Evolutionary conservation across 2,113 vertebrate species (phyloP), one percentile per base, ranked within the genome.

Genomic region (Arvicanthis niloticus): DNA sequence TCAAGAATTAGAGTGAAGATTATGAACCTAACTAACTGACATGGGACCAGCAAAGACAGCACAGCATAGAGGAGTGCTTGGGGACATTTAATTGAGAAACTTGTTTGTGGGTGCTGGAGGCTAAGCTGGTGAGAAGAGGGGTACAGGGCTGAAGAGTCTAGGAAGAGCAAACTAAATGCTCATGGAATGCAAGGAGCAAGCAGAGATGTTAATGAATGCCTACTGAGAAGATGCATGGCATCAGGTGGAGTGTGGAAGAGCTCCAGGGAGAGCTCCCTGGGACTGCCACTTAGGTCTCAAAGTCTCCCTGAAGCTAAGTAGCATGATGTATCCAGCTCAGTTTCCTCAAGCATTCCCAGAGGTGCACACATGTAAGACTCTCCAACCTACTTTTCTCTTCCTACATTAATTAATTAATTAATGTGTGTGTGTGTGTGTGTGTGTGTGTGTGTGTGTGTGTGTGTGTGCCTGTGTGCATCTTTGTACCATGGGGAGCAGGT

Each of bases 231-330:
- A 72, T 42, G 60, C 62, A 37, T 42, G 58, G 58, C 8, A 17
- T 0, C 29, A 6, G 4, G 29, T 0, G 3, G 40, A 31, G 29
- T 51, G 1, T n/a, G 1, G 22, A 4, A 17, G 11, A 26, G 6
- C 15, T 24, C n/a, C 22, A 26, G 56, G 24, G 67, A 68, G 37
- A 70, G 68, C 15, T 70, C 37, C 34, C 58, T 58, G 13, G 5
- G 22, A 8, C 31, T n/a, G 10, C 13, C 26, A 6, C 34, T 37
- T 16, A 56, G 56, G 7, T 58, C 40, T 93, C 40, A 68, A 3
- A 37, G 53, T 34, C 31, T 94, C 26, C 17, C 42, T 10, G 31
- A 51, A 26, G 10, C 12, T 53, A 3, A 95, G 17, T 6, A 21
- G 53, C 40, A 29, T 26, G 48, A 16, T 62, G 29, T 2, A 34